Evolutionary conservation across 2,113 vertebrate species (phyloP).

Genomic region (Colossoma macropomum): DNA sequence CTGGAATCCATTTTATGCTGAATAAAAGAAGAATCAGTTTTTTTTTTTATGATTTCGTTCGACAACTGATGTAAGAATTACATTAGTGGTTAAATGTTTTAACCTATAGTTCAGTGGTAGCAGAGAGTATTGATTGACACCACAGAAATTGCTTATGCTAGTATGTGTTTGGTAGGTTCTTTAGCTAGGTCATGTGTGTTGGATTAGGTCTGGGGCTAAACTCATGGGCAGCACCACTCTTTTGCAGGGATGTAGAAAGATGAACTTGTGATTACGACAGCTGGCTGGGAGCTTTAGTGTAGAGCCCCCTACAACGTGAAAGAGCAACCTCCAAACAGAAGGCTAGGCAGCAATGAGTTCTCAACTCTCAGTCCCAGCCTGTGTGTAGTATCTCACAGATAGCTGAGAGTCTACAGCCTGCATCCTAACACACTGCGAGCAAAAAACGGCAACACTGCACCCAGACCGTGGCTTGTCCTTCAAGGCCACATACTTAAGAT

Average conservation of each 20-base stretch:
- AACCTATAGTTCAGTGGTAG: no score
- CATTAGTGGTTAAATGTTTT: no score
- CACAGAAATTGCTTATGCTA: no score
- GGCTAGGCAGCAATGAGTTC: conserved; percentile 71
- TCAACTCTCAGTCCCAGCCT: conserved; percentile 74
- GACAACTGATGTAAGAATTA: no score
- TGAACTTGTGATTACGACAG: not conserved
- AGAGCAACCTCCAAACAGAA: conserved; percentile 70
- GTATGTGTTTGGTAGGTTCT: no score
- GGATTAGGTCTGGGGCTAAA: no score
- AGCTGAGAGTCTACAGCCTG: conserved; percentile 76
- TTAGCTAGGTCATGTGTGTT: no score
- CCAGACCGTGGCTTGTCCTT: conserved; percentile 12
- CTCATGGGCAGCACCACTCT: not conserved
- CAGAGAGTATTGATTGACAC: no score
- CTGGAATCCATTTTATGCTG: no score
- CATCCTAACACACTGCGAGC: conserved; percentile 69
- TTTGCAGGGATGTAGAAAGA: not conserved
- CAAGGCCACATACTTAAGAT: not conserved
- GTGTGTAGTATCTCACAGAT: conserved; percentile 79
- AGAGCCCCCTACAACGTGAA: conserved; percentile 56
- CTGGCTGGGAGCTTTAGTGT: not conserved
- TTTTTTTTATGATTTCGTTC: no score
- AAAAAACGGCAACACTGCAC: conserved; percentile 73
- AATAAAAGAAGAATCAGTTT: no score